Evolutionary conservation across 2,888 invertebrate species (phyloP).

Genomic region (Tipula lateralis): DNA sequence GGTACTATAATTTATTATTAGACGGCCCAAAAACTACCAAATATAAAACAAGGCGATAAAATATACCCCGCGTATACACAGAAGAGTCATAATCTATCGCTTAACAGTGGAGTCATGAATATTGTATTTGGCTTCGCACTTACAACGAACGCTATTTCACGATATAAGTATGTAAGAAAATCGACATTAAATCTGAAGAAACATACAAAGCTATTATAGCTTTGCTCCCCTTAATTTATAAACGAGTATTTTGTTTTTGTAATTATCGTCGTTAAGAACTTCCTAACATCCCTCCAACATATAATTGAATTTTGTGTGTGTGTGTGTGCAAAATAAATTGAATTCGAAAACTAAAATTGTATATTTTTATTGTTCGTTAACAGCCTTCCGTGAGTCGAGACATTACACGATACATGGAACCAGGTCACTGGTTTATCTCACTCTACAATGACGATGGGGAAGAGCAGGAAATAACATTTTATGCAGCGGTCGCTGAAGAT

Average conservation of each 20-base stretch:
- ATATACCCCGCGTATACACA: neutral
- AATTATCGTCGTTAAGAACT: neutral
- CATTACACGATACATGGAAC: slow-evolving; percentile 91
- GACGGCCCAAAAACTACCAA: neutral
- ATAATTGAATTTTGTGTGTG: neutral
- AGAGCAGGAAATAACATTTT: slow-evolving; percentile 79
- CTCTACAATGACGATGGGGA: slow-evolving; percentile 94
- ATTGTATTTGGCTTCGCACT: neutral
- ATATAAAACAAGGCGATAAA: neutral
- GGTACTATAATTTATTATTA: neutral
- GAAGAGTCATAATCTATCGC: neutral
- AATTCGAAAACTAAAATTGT: neutral
- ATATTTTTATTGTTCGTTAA: neutral
- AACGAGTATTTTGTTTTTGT: neutral
- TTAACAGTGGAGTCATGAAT: neutral
- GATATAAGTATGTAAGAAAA: neutral
- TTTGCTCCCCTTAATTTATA: neutral
- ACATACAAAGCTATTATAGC: neutral
- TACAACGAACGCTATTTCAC: neutral
- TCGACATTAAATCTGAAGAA: neutral
- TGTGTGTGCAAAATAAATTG: neutral
- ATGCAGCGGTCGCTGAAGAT: slow-evolving; percentile 79
- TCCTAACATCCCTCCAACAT: neutral
- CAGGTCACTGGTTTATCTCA: slow-evolving; percentile 94
- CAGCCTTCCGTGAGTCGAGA: slow-evolving; percentile 80